These are phyloP conservation scores for Hyperoplus immaculatus DNA, from an alignment of 2,797 vertebrate genomes.

Conservation along the genomic window DNA sequence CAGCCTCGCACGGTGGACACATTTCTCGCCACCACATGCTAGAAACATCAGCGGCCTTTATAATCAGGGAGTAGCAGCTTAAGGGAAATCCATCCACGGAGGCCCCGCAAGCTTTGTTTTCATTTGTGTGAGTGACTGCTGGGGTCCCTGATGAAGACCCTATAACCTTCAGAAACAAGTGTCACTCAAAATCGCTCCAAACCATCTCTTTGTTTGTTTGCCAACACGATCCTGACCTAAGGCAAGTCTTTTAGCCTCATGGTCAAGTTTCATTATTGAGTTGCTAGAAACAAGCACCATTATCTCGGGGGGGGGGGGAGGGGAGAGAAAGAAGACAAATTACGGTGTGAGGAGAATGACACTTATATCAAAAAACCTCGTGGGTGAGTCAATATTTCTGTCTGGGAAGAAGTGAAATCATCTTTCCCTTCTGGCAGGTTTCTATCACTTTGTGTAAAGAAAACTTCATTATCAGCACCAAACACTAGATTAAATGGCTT, in stretches of 20 bases:
- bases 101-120: slow-evolving; percentile 59
- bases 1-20: slow-evolving; percentile 33
- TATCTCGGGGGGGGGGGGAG: slow-evolving; percentile 9
- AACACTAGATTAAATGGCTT: slow-evolving; percentile 48
- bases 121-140: slow-evolving; percentile 62
- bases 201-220: slow-evolving; percentile 16
- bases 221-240: slow-evolving; percentile 7
- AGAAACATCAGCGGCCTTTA: slow-evolving; percentile 70
- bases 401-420: slow-evolving; percentile 23
- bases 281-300: slow-evolving; percentile 17
- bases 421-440: slow-evolving; percentile 31
- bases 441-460: slow-evolving; percentile 30
- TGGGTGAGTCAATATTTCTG: slow-evolving; percentile 19
- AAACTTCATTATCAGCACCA: slow-evolving; percentile 51
- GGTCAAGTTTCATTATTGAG: slow-evolving; percentile 30
- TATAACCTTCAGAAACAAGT: slow-evolving; percentile 19
- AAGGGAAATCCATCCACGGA: slow-evolving; percentile 56
- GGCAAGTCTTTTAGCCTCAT: background rate
- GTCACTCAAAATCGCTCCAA: slow-evolving; percentile 47
- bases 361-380: slow-evolving; percentile 2
- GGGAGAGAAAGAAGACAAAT: slow-evolving; percentile 28
- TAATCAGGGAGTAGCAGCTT: slow-evolving; percentile 75
- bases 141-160: slow-evolving; percentile 51
- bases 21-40: slow-evolving; percentile 57
- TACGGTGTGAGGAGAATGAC: background rate